phyloP scores from a whole-genome alignment of 2,888 invertebrate genomes.

The Myopa testacea region DNA sequence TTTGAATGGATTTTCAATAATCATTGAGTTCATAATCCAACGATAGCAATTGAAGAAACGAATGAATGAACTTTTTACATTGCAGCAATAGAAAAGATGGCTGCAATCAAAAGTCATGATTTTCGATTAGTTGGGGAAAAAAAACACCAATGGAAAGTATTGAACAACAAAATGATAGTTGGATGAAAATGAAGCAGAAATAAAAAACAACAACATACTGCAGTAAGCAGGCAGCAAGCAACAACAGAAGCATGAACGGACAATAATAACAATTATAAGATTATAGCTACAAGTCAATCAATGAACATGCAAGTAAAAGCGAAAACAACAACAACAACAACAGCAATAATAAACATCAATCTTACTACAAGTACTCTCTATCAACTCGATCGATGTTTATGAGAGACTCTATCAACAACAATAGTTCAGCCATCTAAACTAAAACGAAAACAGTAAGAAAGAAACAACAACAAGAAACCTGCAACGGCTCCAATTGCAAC shows the following conservation, averaged over 20 bases:
- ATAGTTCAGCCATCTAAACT: neutral
- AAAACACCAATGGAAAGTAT: neutral
- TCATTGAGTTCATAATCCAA: no score
- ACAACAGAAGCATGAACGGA: conserved; percentile 8
- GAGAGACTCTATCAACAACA: neutral
- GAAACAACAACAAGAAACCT: neutral
- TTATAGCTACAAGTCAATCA: conserved; percentile 27
- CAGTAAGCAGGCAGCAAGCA: neutral
- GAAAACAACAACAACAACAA: neutral
- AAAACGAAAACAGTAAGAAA: neutral
- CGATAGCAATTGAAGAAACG: neutral
- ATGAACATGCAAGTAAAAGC: neutral
- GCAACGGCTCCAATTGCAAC: neutral
- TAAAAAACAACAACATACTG: neutral
- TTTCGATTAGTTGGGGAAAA: neutral
- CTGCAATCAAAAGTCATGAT: neutral
- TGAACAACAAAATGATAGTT: neutral
- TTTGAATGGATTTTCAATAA: no score
- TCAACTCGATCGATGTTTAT: no score
- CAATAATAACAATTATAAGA: conserved; percentile 12
- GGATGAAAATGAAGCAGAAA: neutral
- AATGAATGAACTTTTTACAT: conserved; percentile 4
- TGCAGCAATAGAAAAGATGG: neutral
- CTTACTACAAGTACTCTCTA: neutral
- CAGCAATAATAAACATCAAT: neutral